These are phyloP conservation scores for Chymomyza procnemis DNA, from an alignment of 2,888 invertebrate genomes.

Conservation along the genomic window DNA sequence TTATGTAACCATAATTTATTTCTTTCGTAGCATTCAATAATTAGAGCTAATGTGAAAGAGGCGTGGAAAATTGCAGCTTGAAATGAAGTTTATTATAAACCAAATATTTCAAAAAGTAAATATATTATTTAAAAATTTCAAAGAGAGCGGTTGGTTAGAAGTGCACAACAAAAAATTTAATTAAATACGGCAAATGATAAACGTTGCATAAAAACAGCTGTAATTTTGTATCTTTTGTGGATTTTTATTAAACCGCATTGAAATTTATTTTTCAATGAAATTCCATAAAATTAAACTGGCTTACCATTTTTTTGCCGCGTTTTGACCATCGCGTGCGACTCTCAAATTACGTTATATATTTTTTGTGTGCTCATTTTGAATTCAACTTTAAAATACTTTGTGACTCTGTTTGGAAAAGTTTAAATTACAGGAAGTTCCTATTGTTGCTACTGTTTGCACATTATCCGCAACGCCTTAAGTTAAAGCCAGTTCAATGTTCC, in stretches of 20 bases:
- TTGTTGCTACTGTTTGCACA: conserved; percentile 1
- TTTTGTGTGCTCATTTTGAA: not conserved
- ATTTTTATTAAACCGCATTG: not conserved
- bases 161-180: not conserved
- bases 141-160: not conserved
- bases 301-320: not conserved
- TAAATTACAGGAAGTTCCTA: not conserved
- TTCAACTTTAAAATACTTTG: not conserved
- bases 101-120: not conserved
- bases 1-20: not conserved
- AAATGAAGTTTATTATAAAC: not conserved
- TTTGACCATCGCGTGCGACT: conserved; percentile 51
- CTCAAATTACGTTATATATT: conserved; percentile 41
- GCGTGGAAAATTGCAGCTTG: not conserved
- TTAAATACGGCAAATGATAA: not conserved
- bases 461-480: conserved; percentile 32
- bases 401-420: not conserved
- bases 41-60: not conserved
- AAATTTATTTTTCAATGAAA: not conserved
- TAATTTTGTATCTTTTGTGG: not conserved
- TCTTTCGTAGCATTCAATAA: conserved; percentile 4
- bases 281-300: not conserved
- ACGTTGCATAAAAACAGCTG: not conserved
- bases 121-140: too few relatives aligned
- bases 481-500: conserved; percentile 61